Conservation (phyloP, 2,797 vertebrate species). For the Kryptolebias ocellatus region DNA sequence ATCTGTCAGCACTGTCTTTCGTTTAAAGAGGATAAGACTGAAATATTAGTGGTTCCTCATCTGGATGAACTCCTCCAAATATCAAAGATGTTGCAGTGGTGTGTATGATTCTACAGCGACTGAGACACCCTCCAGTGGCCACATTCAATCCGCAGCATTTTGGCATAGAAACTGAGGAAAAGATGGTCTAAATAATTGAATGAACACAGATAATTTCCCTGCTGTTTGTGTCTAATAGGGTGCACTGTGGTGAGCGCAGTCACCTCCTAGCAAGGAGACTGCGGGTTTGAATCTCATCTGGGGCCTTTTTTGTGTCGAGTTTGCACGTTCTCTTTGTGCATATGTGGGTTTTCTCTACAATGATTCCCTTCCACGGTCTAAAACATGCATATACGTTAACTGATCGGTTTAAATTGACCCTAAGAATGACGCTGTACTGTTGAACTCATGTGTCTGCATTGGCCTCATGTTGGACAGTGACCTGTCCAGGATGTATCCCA, state of each 20-base stretch:
- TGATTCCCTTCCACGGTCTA: too few species aligned
- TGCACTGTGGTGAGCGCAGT: neutral
- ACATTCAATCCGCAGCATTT: neutral
- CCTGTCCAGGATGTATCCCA: too few species aligned
- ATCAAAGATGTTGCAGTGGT: constrained; percentile 15
- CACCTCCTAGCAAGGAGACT: too few species aligned
- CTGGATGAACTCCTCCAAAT: constrained; percentile 48
- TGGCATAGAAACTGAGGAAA: neutral
- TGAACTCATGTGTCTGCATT: too few species aligned
- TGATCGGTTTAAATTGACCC: too few species aligned
- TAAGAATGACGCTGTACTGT: too few species aligned
- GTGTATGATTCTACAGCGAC: constrained; percentile 5
- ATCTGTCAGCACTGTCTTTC: constrained; percentile 57
- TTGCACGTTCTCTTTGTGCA: neutral
- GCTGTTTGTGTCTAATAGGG: constrained; percentile 17
- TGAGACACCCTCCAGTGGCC: neutral
- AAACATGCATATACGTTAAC: too few species aligned
- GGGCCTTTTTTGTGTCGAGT: neutral
- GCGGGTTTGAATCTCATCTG: neutral
- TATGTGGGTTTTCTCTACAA: too few species aligned
- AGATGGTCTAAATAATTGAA: neutral
- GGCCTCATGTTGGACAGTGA: too few species aligned
- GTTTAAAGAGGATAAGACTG: constrained; percentile 39
- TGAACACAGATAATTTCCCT: neutral
- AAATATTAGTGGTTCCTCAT: constrained; percentile 38